These are phyloP conservation scores for Eupithecia dodoneata DNA, from an alignment of 2,888 invertebrate species.

Conservation along the genomic window DNA sequence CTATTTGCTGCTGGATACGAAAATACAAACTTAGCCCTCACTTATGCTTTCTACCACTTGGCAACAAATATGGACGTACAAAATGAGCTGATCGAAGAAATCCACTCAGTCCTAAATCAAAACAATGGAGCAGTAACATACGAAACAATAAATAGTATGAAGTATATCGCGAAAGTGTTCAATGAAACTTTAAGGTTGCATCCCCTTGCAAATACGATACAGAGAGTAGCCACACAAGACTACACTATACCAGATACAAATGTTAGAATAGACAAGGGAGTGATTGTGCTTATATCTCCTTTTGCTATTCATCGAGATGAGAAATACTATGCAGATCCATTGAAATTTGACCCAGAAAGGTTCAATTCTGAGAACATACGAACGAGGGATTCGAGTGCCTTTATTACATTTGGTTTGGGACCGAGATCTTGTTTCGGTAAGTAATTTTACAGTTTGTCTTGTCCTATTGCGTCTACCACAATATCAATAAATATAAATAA, in stretches of 20 bases:
- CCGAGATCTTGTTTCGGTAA: conserved; percentile 66
- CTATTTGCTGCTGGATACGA: conserved; percentile 76
- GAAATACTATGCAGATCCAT: conserved; percentile 65
- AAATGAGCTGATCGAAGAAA: conserved; percentile 57
- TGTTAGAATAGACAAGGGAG: conserved; percentile 55
- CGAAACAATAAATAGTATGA: conserved; percentile 20
- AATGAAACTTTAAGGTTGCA: conserved; percentile 35
- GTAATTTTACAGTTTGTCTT: background rate
- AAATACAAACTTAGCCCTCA: conserved; percentile 68
- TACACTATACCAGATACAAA: conserved; percentile 58
- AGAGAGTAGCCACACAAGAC: conserved; percentile 53
- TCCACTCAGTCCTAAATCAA: conserved; percentile 34
- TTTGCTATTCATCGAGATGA: conserved; percentile 64
- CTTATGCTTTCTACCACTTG: conserved; percentile 57
- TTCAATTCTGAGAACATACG: conserved; percentile 49
- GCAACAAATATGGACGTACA: conserved; percentile 68
- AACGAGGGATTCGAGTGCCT: conserved; percentile 42
- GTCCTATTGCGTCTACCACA: background rate
- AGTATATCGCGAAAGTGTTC: conserved; percentile 21
- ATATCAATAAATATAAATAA: background rate
- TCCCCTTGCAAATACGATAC: conserved; percentile 62
- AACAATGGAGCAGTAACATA: conserved; percentile 19
- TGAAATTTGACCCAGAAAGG: conserved; percentile 69
- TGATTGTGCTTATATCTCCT: conserved; percentile 54
- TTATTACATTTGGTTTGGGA: conserved; percentile 64